phyloP scores from a whole-genome alignment of 2,113 vertebrate genomes.

The Lota lota region DNA sequence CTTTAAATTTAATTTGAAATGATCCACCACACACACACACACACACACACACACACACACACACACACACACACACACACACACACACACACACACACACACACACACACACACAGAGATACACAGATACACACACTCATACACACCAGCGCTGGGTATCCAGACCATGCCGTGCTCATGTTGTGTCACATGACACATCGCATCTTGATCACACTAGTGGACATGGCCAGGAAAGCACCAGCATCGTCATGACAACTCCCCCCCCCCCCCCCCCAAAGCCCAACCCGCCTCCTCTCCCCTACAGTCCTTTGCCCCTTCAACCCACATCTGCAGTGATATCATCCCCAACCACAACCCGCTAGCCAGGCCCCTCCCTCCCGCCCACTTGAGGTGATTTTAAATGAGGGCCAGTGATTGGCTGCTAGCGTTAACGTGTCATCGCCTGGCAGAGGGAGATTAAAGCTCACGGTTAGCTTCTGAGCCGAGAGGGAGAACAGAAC shows the following conservation, averaged over 20 bases:
- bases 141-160: no score
- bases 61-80: no score
- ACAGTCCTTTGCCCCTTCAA: no score
- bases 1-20: no score
- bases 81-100: no score
- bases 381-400: neutral
- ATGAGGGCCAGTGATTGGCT: neutral
- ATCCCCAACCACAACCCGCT: neutral
- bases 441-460: neutral
- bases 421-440: neutral
- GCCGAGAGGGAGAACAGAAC: neutral
- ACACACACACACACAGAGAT: no score
- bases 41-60: no score
- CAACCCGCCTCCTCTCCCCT: no score
- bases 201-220: neutral
- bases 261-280: neutral
- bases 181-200: no score
- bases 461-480: neutral
- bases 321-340: neutral
- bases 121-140: no score
- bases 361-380: neutral
- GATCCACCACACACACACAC: no score
- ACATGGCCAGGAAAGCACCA: neutral
- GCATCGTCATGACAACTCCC: neutral
- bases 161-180: no score